Percentiles rank a stretch among this genome's conserved stretches.
Conservation (phyloP, 2,797 vertebrate species). For the Chloroceryle inda region DNA sequence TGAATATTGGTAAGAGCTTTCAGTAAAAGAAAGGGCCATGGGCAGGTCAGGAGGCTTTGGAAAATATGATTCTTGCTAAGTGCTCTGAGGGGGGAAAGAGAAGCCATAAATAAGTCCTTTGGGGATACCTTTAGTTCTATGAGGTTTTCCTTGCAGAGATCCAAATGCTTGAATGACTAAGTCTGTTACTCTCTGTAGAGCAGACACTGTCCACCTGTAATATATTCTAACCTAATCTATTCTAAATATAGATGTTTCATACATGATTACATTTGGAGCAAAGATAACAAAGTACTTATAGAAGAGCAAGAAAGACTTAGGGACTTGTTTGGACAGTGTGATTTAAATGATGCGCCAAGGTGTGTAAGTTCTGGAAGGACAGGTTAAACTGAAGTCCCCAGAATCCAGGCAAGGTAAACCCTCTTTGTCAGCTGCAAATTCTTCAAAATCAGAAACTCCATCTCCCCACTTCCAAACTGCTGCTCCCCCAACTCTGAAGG, state of each 20-base stretch:
- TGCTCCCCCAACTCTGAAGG: not conserved
- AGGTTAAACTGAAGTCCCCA: not conserved
- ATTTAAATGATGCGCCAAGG: rapidly evolving
- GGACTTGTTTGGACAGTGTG: not conserved
- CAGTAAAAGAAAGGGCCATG: not conserved
- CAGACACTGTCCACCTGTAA: not conserved
- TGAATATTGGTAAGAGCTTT: not conserved
- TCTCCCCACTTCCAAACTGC: not conserved
- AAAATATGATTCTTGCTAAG: not conserved
- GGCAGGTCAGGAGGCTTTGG: not conserved
- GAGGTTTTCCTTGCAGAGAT: not conserved
- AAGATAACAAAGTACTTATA: not conserved
- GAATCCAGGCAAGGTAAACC: not conserved
- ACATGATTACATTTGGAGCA: not conserved
- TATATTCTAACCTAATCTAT: not conserved
- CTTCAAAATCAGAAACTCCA: not conserved
- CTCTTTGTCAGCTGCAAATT: not conserved
- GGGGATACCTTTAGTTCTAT: not conserved
- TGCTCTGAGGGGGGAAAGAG: not conserved
- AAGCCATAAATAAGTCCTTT: not conserved
- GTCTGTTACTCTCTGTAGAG: not conserved
- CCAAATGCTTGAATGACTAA: not conserved
- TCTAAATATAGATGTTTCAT: not conserved
- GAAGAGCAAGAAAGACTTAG: not conserved
- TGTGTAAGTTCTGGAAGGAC: not conserved